Percentiles rank a stretch among this genome's conserved stretches.
phyloP scores from a whole-genome alignment of 2,888 invertebrate species.

The Syrista parreyssii region DNA sequence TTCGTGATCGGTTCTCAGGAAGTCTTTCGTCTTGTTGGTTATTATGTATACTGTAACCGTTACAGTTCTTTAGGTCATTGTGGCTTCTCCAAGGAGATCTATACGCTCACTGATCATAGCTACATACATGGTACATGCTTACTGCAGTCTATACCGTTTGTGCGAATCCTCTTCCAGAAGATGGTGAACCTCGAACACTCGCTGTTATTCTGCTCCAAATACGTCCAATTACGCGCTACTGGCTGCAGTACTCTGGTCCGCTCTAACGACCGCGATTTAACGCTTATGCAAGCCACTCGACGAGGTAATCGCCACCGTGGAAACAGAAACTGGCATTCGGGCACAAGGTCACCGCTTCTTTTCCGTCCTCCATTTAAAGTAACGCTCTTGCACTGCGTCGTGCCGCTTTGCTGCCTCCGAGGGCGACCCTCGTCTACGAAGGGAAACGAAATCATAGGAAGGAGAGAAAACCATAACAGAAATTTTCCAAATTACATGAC shows the following conservation, averaged over 20 bases:
- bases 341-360: slow-evolving; percentile 43
- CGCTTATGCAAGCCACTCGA: slow-evolving; percentile 40
- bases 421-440: not conserved
- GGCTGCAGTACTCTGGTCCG: slow-evolving; percentile 8
- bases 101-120: too few relatives aligned
- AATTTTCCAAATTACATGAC: not conserved
- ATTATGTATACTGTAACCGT: too few relatives aligned
- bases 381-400: not conserved
- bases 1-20: too few relatives aligned
- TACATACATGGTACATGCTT: too few relatives aligned
- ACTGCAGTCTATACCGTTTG: too few relatives aligned
- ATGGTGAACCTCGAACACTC: slow-evolving; percentile 10
- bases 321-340: slow-evolving; percentile 47
- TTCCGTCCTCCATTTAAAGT: not conserved
- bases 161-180: slow-evolving; percentile 11
- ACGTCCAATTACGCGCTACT: slow-evolving; percentile 33
- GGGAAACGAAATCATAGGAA: not conserved
- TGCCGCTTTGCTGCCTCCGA: not conserved
- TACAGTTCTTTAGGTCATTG: too few relatives aligned
- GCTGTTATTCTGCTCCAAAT: slow-evolving; percentile 44
- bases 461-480: not conserved
- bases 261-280: slow-evolving; percentile 43
- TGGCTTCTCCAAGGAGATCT: too few relatives aligned
- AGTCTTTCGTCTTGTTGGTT: too few relatives aligned
- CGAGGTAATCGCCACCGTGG: slow-evolving; percentile 31